Percentiles rank a stretch among this genome's conserved stretches.
Conservation (phyloP, 2,113 vertebrate genomes). For the Antidorcas marsupialis region DNA sequence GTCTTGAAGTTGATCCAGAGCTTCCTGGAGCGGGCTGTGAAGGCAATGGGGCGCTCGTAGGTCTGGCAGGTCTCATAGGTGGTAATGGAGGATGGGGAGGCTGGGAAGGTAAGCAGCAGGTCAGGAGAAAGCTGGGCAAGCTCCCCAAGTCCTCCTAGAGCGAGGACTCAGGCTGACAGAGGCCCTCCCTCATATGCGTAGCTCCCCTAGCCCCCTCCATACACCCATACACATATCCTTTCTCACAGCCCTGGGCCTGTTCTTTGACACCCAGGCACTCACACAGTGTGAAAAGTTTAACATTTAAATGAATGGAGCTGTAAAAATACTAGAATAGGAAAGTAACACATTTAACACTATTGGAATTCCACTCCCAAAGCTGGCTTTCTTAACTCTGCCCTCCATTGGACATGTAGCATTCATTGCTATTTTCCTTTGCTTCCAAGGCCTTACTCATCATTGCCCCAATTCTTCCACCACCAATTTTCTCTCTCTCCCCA, state of each 20-base stretch:
- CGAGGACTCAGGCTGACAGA: background rate
- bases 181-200: background rate
- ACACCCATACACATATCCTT: background rate
- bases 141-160: background rate
- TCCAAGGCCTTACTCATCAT: background rate
- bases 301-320: background rate
- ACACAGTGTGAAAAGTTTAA: background rate
- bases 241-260: background rate
- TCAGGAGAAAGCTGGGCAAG: background rate
- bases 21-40: constrained; percentile 95
- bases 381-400: background rate
- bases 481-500: background rate
- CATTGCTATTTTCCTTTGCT: background rate
- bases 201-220: background rate
- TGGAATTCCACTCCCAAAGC: background rate
- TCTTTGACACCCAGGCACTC: background rate
- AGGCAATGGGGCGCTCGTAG: constrained; percentile 96
- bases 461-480: background rate
- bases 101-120: constrained; percentile 74
- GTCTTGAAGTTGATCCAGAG: constrained; percentile 99
- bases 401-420: background rate
- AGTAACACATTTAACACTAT: background rate
- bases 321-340: background rate
- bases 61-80: constrained; percentile 99
- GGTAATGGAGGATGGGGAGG: constrained; percentile 96